Percentiles rank a stretch among this genome's conserved stretches.
phyloP scores from a whole-genome alignment of 2,797 vertebrate genomes.

The Garrulus glandarius region DNA sequence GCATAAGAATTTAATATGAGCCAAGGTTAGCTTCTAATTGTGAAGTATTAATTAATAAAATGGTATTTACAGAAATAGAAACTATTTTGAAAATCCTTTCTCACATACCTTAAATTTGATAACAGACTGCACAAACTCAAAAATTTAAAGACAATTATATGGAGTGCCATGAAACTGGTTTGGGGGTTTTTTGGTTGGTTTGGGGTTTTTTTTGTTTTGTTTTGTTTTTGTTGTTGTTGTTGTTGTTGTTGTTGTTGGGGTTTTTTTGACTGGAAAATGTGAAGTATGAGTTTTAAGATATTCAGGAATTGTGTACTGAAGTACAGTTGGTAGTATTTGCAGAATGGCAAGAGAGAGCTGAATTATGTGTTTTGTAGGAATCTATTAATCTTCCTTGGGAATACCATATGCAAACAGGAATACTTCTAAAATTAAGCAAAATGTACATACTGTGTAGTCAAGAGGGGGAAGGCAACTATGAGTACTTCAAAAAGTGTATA shows the following conservation, averaged over 20 bases:
- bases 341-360: neutral
- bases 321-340: neutral
- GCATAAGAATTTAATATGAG: neutral
- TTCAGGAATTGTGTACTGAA: neutral
- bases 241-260: no score
- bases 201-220: neutral
- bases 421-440: neutral
- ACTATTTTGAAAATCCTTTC: neutral
- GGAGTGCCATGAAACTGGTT: neutral
- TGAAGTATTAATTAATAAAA: neutral
- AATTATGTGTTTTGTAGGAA: slow-evolving; percentile 30
- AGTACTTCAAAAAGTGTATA: neutral
- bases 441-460: neutral
- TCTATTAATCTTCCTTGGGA: slow-evolving; percentile 17
- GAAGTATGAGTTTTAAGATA: neutral
- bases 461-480: neutral
- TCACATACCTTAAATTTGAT: neutral
- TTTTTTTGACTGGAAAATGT: neutral
- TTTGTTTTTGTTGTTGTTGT: neutral
- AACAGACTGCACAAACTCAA: neutral
- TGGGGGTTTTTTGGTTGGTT: no score
- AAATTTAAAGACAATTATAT: neutral
- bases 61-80: neutral
- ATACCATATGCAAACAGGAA: slow-evolving; percentile 10
- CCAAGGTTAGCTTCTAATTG: neutral